Base-by-base conservation (phyloP, 2,113 vertebrate species). In the Furnarius figulus region DNA sequence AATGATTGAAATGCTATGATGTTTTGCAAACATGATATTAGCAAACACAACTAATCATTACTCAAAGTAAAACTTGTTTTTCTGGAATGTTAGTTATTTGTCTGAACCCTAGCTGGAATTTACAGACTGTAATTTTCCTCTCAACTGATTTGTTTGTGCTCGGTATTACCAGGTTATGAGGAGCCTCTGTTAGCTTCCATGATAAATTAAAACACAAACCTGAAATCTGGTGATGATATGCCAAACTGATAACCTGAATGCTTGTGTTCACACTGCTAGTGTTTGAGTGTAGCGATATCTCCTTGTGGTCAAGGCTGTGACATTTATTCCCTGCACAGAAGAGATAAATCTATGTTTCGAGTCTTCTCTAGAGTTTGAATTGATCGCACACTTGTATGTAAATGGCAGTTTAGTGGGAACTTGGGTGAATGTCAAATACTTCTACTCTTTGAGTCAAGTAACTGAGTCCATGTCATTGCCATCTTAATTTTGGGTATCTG, bases 31-130 rank as follows among this genome's bases (percentile, higher is more conserved):
- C 37, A 58, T 1, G 16, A 80, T 80, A 83, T 77, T 73, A 83
- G 33, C 42, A 71, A 88, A 50, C 28, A 39, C 49, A 80, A 77
- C 67, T n/a, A 28, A 88, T 81, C 49, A 80, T 83, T 74, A 35
- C 27, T 95, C 72, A 63, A 90, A 92, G 47, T 71, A 78, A 93
- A 96, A 92, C 61, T 78, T 84, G 76, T 86, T 93, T 95, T 95
- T 74, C 55, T 55, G 42, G 30, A 78, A 65, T 61, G 24, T 63
- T 94, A 76, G 40, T 80, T 84, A 87, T 89, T 94, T 89, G 56
- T 59, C 84, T 93, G 73, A 91, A 47, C 6, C 17, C 30, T 39
- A 55, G 56, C 16, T 75, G 52, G 49, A 65, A 82, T 82, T 78
- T 56, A n/a, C 16, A 68, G 65, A 5, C 73, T 59, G 3, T 50